Evolutionary conservation across 2,888 invertebrate genomes (phyloP).

Genomic region (Cephalotes varians): DNA sequence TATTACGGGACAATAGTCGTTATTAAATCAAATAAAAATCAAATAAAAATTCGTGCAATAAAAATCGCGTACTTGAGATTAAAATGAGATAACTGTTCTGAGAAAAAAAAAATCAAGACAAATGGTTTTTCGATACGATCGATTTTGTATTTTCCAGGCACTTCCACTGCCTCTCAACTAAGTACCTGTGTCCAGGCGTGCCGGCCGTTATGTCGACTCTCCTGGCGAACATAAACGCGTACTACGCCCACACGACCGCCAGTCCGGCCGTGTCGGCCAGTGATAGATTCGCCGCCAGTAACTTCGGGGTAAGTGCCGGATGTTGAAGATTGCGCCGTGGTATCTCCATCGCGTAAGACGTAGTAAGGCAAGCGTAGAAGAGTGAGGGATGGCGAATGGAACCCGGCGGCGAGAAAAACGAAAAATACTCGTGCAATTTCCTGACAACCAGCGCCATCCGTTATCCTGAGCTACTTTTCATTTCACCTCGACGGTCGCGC

Average conservation of each 20-base stretch:
- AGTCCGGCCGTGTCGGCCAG: constrained; percentile 99
- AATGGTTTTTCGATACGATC: constrained; percentile 1
- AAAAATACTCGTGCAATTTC: constrained; percentile 79
- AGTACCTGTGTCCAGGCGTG: constrained; percentile 99
- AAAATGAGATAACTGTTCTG: not conserved
- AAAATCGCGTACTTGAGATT: not conserved
- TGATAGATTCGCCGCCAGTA: constrained; percentile 99
- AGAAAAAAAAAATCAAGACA: not conserved
- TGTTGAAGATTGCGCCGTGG: constrained; percentile 38
- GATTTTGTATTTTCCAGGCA: constrained; percentile 90
- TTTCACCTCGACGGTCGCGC: constrained; percentile 36
- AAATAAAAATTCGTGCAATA: not conserved
- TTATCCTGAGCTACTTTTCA: constrained; percentile 70
- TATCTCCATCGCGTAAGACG: constrained; percentile 45
- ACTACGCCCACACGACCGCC: constrained; percentile 99
- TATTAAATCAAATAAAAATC: not conserved
- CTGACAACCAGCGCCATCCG: constrained; percentile 73
- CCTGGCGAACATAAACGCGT: constrained; percentile 99
- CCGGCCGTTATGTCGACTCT: constrained; percentile 99
- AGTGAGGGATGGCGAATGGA: constrained; percentile 24
- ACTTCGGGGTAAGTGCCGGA: constrained; percentile 95
- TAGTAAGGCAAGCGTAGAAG: constrained; percentile 25
- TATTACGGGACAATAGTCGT: not conserved
- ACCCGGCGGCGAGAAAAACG: constrained; percentile 43
- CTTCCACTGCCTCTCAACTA: constrained; percentile 99